phyloP scores from a whole-genome alignment of 2,888 invertebrate genomes.

The Ceriagrion tenellum region DNA sequence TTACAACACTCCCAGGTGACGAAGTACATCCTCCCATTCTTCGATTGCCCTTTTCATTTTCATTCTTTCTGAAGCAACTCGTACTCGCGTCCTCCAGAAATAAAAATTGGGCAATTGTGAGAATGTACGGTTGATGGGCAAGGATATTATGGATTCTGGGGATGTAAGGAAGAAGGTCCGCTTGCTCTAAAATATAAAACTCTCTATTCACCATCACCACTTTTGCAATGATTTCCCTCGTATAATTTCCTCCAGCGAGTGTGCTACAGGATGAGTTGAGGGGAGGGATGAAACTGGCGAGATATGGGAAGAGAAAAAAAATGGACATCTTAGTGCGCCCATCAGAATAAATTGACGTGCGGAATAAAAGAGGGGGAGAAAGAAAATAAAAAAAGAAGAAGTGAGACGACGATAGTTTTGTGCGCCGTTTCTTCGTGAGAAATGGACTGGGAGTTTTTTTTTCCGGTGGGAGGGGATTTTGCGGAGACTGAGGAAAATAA shows the following conservation, averaged over 20 bases:
- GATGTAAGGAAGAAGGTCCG: not conserved
- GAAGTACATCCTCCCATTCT: too few species aligned
- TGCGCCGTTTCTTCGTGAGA: not conserved
- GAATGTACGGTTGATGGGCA: not conserved
- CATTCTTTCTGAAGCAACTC: too few species aligned
- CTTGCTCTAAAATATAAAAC: not conserved
- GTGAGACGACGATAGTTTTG: not conserved
- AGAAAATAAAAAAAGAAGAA: not conserved
- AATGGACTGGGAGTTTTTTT: not conserved
- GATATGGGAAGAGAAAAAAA: not conserved
- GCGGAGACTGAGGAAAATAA: not conserved
- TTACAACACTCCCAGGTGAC: too few species aligned
- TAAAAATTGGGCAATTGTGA: not conserved
- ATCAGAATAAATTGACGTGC: slow-evolving; percentile 39
- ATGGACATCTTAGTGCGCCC: not conserved
- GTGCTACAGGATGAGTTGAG: not conserved
- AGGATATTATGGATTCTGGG: not conserved
- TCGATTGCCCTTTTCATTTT: too few species aligned
- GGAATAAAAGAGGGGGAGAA: not conserved
- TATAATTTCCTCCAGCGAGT: not conserved
- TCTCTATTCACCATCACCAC: not conserved
- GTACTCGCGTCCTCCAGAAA: too few species aligned
- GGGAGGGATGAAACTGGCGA: not conserved
- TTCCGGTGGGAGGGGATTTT: not conserved
- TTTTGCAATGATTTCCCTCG: not conserved